These are phyloP conservation scores for Pelecanoides urinatrix DNA, from an alignment of 2,113 vertebrate genomes.

Conservation along the genomic window DNA sequence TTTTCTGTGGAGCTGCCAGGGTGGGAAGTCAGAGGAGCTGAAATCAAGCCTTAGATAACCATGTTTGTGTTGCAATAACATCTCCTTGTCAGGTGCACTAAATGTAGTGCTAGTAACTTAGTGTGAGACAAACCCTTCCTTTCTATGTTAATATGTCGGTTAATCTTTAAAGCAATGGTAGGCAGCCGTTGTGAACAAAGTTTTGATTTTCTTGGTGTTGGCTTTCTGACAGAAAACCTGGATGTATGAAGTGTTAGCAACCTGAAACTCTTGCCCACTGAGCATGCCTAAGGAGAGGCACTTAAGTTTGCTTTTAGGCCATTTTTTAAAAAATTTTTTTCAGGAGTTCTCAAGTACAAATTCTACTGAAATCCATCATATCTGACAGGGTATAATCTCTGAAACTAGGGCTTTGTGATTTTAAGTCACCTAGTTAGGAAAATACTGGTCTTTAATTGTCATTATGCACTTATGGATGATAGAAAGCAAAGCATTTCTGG, in stretches of 20 bases:
- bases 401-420: neutral
- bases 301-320: neutral
- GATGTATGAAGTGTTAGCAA: neutral
- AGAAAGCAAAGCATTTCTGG: neutral
- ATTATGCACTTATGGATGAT: neutral
- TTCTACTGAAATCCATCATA: neutral
- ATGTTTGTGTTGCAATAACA: neutral
- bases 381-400: neutral
- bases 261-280: neutral
- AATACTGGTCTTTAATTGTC: neutral
- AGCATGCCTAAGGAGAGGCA: neutral
- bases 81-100: neutral
- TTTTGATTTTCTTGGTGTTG: neutral
- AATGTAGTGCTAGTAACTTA: neutral
- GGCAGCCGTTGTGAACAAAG: neutral
- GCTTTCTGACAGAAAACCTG: neutral
- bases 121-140: neutral
- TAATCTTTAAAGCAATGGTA: neutral
- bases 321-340: neutral
- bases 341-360: neutral
- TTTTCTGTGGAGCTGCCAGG: neutral
- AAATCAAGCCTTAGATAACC: neutral
- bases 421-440: neutral
- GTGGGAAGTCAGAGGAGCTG: neutral
- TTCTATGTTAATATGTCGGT: neutral